Percentiles rank a stretch among this genome's conserved stretches.
phyloP scores from a whole-genome alignment of 2,113 vertebrate genomes.

The Notarius quadriscutis region DNA sequence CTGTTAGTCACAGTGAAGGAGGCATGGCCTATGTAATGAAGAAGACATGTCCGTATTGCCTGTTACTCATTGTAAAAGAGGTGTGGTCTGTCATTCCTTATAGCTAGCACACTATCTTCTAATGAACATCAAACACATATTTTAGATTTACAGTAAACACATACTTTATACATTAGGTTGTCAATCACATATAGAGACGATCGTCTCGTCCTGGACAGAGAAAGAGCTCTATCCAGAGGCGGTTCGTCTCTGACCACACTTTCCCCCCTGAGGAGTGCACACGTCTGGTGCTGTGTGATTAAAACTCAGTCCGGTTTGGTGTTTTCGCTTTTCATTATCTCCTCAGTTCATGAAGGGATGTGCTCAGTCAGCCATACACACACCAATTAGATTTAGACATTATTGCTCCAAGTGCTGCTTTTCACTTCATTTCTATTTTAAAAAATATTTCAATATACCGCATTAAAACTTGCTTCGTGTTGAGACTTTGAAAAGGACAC shows the following conservation, averaged over 20 bases:
- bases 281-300: not conserved
- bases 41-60: not conserved
- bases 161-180: not conserved
- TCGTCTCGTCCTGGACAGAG: not conserved
- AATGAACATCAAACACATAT: not conserved
- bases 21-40: not conserved
- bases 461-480: not conserved
- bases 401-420: not conserved
- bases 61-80: not conserved
- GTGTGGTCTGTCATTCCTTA: not conserved
- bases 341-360: not conserved
- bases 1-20: not conserved
- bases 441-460: not conserved
- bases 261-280: not conserved
- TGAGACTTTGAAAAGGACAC: not conserved
- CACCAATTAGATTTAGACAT: not conserved
- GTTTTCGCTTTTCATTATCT: not conserved
- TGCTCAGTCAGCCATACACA: not conserved
- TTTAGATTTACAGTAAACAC: not conserved
- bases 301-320: not conserved
- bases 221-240: not conserved
- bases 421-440: not conserved
- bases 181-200: not conserved
- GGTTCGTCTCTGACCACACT: not conserved
- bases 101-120: not conserved